Conservation (phyloP, 2,113 vertebrate genomes). For the Casuarius casuarius region DNA sequence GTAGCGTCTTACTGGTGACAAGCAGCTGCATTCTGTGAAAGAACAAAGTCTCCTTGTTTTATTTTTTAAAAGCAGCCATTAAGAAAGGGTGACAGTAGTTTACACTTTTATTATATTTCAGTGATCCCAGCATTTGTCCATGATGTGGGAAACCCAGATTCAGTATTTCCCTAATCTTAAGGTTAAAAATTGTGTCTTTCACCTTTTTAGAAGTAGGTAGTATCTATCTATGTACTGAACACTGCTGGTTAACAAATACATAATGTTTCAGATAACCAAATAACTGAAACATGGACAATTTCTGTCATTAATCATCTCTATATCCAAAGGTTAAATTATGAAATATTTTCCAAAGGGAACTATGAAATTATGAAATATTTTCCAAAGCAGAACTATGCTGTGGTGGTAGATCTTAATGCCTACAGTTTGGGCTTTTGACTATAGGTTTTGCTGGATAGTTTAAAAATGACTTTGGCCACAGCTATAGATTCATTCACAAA, state of each 20-base stretch:
- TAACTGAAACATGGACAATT: not conserved
- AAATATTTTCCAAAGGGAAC: not conserved
- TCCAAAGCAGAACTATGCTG: not conserved
- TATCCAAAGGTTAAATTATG: not conserved
- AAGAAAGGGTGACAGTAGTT: accelerated
- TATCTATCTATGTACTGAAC: not conserved
- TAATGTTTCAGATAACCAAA: not conserved
- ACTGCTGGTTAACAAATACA: not conserved
- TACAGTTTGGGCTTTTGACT: not conserved
- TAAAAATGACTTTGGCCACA: not conserved
- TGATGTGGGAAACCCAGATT: not conserved
- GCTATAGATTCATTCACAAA: not conserved
- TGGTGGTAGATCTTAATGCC: not conserved
- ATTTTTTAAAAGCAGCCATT: not conserved
- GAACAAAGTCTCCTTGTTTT: not conserved
- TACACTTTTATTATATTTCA: not conserved
- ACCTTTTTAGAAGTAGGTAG: not conserved
- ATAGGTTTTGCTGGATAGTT: not conserved
- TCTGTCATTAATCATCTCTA: not conserved
- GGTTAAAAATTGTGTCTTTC: not conserved
- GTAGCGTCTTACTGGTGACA: not conserved
- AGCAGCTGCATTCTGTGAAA: not conserved
- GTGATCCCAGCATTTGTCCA: not conserved
- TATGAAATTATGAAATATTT: not conserved
- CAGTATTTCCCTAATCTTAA: not conserved